These are phyloP conservation scores for Sapajus apella DNA, from an alignment of 2,113 vertebrate species.

Conservation along the genomic window DNA sequence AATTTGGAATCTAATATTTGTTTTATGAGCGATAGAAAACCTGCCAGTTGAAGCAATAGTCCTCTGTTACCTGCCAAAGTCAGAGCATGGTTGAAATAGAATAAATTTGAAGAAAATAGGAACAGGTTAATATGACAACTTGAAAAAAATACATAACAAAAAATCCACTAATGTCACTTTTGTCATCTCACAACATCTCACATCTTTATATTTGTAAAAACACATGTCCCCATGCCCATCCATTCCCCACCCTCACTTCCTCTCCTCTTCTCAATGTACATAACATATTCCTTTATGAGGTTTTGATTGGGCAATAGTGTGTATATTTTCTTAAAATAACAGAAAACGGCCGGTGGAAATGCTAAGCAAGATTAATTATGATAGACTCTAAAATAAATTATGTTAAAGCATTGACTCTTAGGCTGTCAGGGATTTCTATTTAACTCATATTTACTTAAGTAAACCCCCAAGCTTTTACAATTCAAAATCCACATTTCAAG, in stretches of 20 bases:
- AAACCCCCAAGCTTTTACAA: neutral
- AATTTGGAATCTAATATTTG: constrained; percentile 64
- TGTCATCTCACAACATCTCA: neutral
- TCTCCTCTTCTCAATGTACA: neutral
- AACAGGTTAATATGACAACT: constrained; percentile 43
- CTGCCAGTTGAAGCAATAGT: neutral
- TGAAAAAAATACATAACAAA: constrained; percentile 22
- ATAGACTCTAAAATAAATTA: constrained; percentile 8
- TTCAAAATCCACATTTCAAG: constrained; percentile 21
- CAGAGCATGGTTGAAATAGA: neutral
- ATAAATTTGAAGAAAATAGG: constrained; percentile 29
- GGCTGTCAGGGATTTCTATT: neutral
- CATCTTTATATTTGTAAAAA: neutral
- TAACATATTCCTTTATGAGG: neutral
- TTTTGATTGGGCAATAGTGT: neutral
- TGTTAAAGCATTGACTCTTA: constrained; percentile 21
- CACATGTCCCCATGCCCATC: neutral
- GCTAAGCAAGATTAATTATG: neutral
- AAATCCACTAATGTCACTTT: constrained; percentile 20
- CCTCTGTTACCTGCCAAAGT: constrained; percentile 37
- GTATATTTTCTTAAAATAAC: neutral
- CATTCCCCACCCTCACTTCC: neutral
- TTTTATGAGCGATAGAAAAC: constrained; percentile 56
- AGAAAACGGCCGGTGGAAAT: neutral
- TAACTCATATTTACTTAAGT: neutral